These are phyloP conservation scores for Chromobotia macracanthus DNA, from an alignment of 2,797 vertebrate genomes.

Conservation along the genomic window DNA sequence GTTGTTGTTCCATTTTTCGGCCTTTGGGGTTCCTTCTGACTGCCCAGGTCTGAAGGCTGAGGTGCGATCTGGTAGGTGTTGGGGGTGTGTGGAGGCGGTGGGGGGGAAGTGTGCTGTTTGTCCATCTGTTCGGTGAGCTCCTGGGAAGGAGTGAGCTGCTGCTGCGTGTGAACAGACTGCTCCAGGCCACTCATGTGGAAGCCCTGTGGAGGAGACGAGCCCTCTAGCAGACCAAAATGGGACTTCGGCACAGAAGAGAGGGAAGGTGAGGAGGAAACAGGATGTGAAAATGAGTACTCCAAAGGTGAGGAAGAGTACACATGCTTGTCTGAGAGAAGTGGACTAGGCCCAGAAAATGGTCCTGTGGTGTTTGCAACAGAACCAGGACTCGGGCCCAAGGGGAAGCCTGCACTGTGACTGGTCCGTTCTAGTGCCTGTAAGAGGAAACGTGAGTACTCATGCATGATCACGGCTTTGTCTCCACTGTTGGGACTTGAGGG, in stretches of 20 bases:
- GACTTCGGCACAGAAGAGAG: slow-evolving; percentile 93
- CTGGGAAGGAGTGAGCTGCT: slow-evolving; percentile 98
- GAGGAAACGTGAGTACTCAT: slow-evolving; percentile 98
- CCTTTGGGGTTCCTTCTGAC: slow-evolving; percentile 82
- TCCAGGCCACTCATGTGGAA: slow-evolving; percentile 93
- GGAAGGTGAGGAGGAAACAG: slow-evolving; percentile 85
- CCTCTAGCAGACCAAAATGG: slow-evolving; percentile 93
- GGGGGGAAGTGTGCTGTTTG: slow-evolving; percentile 82
- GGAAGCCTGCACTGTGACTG: slow-evolving; percentile 89
- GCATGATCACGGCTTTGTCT: slow-evolving; percentile 90
- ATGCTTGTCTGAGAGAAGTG: slow-evolving; percentile 91
- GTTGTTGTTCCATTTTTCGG: slow-evolving; percentile 76
- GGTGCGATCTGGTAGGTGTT: slow-evolving; percentile 87
- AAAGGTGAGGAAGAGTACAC: slow-evolving; percentile 92
- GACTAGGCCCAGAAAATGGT: slow-evolving; percentile 79
- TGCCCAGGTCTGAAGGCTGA: slow-evolving; percentile 82
- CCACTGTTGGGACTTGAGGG: slow-evolving; percentile 81
- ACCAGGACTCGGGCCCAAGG: slow-evolving; percentile 78
- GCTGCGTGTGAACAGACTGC: slow-evolving; percentile 80
- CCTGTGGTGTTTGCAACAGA: slow-evolving; percentile 59
- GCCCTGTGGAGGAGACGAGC: slow-evolving; percentile 84
- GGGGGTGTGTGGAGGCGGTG: slow-evolving; percentile 64
- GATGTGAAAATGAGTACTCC: slow-evolving; percentile 91
- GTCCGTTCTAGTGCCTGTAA: slow-evolving; percentile 98
- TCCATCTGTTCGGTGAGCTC: slow-evolving; percentile 97